These are phyloP conservation scores for Norana najaformis DNA, from an alignment of 2,888 invertebrate species.

Conservation along the genomic window DNA sequence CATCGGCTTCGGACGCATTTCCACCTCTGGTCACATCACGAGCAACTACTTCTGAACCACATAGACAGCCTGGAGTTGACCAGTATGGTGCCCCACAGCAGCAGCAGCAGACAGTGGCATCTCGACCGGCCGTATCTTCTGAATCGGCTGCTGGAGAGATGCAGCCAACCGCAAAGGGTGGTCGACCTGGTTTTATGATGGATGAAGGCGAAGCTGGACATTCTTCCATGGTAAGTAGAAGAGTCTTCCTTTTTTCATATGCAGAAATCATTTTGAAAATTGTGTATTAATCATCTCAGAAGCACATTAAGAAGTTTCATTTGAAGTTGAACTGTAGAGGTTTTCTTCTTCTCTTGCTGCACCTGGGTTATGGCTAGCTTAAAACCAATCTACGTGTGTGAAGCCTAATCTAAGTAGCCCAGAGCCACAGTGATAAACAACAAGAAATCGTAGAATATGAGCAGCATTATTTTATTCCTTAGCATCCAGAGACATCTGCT, in stretches of 20 bases:
- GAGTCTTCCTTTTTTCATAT: not conserved
- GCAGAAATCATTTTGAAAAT: too few species aligned
- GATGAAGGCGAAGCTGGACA: slow-evolving; percentile 13
- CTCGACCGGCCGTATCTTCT: not conserved
- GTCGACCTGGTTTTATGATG: slow-evolving; percentile 2
- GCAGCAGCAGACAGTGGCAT: slow-evolving; percentile 9
- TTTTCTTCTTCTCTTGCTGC: too few species aligned
- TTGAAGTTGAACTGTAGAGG: too few species aligned
- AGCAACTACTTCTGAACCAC: not conserved
- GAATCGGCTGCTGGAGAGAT: slow-evolving; percentile 2
- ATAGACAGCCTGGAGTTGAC: slow-evolving; percentile 15
- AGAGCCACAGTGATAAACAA: too few species aligned
- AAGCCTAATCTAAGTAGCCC: too few species aligned
- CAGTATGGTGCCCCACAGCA: not conserved
- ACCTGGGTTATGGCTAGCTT: too few species aligned
- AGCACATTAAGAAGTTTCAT: too few species aligned
- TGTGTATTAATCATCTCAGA: too few species aligned
- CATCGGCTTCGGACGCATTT: not conserved
- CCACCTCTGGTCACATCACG: slow-evolving; percentile 15
- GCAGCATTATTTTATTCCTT: too few species aligned
- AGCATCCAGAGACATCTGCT: too few species aligned
- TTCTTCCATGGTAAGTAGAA: slow-evolving; percentile 21
- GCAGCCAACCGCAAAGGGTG: not conserved
- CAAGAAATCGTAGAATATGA: too few species aligned
- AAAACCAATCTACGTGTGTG: too few species aligned